phyloP scores from a whole-genome alignment of 2,113 vertebrate species.

The Oxygymnocypris stewartii region DNA sequence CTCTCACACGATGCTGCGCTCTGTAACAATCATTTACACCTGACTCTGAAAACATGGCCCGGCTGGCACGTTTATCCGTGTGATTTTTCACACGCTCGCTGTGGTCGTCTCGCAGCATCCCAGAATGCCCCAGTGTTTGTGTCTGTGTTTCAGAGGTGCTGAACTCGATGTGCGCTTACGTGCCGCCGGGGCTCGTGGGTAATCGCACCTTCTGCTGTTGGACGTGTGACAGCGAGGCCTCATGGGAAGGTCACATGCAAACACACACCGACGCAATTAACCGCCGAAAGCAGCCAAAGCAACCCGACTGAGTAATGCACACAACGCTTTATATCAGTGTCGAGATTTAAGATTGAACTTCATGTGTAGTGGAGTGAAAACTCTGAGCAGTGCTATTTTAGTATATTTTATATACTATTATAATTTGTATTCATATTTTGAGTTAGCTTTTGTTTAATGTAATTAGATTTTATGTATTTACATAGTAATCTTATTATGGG shows the following conservation, averaged over 20 bases:
- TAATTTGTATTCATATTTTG: not conserved
- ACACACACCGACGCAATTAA: not conserved
- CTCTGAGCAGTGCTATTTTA: not conserved
- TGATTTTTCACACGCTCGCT: not conserved
- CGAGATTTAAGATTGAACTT: too few relatives aligned
- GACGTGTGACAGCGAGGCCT: conserved; percentile 22
- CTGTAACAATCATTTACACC: conserved; percentile 21
- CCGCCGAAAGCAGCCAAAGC: not conserved
- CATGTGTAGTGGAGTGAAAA: not conserved
- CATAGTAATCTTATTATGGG: not conserved
- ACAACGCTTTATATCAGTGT: not conserved
- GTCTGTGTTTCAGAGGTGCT: conserved; percentile 22
- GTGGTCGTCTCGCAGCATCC: not conserved
- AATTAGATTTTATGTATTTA: not conserved
- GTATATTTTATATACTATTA: not conserved
- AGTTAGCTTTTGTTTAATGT: too few relatives aligned
- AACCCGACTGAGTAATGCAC: not conserved
- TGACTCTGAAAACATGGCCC: conserved; percentile 7
- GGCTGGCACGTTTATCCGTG: not conserved
- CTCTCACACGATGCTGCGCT: not conserved
- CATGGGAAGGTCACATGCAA: conserved; percentile 22
- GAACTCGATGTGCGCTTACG: not conserved
- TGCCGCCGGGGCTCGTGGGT: not conserved
- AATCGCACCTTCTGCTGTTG: conserved; percentile 39
- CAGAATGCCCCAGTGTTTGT: not conserved